Conservation (phyloP, 2,113 vertebrate species). For the Enhydra lutris region DNA sequence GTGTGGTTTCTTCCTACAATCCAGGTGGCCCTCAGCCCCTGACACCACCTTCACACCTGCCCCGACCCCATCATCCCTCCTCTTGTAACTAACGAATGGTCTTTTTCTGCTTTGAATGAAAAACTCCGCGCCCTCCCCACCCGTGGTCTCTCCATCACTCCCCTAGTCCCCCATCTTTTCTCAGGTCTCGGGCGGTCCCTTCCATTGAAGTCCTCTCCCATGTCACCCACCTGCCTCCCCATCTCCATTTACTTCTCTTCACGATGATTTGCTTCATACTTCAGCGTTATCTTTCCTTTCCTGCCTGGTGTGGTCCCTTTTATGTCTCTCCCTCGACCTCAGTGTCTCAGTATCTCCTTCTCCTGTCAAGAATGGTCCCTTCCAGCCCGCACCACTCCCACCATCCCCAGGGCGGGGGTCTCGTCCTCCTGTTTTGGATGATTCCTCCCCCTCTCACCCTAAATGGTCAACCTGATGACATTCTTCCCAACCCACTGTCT, state of each 20-base stretch:
- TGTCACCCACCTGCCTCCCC: background rate
- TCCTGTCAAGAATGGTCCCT: background rate
- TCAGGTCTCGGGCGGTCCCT: background rate
- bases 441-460: background rate
- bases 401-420: background rate
- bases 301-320: background rate
- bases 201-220: background rate
- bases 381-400: background rate
- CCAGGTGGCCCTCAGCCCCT: background rate
- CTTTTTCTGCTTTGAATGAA: background rate
- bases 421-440: background rate
- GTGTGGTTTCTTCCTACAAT: background rate
- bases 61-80: background rate
- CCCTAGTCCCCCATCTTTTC: too few relatives aligned
- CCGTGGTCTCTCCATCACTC: background rate
- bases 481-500: background rate
- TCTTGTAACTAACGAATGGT: background rate
- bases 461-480: too few relatives aligned
- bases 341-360: background rate
- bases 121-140: fast-evolving
- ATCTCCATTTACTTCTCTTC: background rate
- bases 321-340: background rate
- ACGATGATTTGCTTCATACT: background rate
- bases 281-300: background rate
- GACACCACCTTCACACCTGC: background rate